Evolutionary conservation across 2,797 vertebrate genomes (phyloP), one percentile per base, ranked within the genome.

Genomic region (Ctenopoma kingsleyae): DNA sequence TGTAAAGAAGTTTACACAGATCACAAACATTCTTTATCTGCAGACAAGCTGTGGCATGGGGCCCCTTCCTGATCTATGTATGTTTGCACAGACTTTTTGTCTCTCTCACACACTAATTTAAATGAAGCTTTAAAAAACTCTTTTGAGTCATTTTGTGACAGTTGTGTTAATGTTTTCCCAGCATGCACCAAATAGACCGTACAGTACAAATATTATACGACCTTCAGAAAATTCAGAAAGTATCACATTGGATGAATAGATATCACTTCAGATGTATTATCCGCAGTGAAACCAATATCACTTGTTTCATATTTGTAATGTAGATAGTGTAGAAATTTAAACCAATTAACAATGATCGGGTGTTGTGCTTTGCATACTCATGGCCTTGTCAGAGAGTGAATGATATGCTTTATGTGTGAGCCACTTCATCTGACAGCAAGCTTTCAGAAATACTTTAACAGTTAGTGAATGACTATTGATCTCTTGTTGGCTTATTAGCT

Each of bases 311-410:
- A 47, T 69, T 30, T 23, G 32, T 35, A 38, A 35, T 30, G 25
- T 48, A 46, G 53, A 49, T n/a, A 16, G 25, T 43, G 0, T 7
- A 46, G 12, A 57, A 44, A 64, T 63, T 20, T 60, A 40, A 75
- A 74, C 40, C 32, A 73, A 84, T 84, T 74, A 84, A 68, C 30
- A 70, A 57, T 59, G 74, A 84, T 15, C 16, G 15, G 71, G 66
- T 6, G 52, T 48, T 54, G 49, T 43, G 64, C 64, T 23, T 4
- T 59, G 65, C 70, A 74, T 74, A 61, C 59, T 61, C 51, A 81
- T 63, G 59, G 71, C 62, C 71, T 76, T 3, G 30, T 76, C 76
- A 67, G 46, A 38, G 44, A 76, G 62, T 71, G 67, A 82, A 61
- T 70, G 20, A 83, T 78, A 9, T 46, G 56, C 54, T 76, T 73